These are phyloP conservation scores for Hirtodrosophila duncani DNA, from an alignment of 2,888 invertebrate genomes.

Conservation along the genomic window DNA sequence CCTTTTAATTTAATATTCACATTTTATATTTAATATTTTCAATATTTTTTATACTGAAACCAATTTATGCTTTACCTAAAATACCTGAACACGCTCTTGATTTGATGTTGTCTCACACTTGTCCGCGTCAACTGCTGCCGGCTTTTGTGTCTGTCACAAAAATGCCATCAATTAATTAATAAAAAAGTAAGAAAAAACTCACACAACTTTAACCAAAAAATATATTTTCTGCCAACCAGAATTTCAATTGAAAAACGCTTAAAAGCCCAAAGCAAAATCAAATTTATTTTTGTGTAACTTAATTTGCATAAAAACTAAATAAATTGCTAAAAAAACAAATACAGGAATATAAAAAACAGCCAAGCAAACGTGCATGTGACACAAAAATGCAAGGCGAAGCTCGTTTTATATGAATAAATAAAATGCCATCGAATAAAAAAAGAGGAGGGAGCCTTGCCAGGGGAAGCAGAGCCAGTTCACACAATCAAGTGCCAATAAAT, in stretches of 20 bases:
- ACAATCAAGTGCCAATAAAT: conserved; percentile 54
- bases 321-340: conserved; percentile 37
- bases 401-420: conserved; percentile 50
- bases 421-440: conserved; percentile 35
- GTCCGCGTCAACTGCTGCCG: no score
- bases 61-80: no score
- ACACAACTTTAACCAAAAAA: conserved; percentile 2
- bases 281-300: conserved; percentile 44
- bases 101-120: no score
- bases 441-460: conserved; percentile 16
- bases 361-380: conserved; percentile 31
- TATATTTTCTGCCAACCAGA: conserved; percentile 28
- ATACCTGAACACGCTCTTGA: no score
- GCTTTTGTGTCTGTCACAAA: conserved; percentile 38
- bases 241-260: conserved; percentile 38
- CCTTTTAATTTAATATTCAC: no score
- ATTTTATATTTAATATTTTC: no score
- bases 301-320: conserved; percentile 62
- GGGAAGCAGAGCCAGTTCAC: conserved; percentile 9
- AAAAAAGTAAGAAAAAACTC: conserved; percentile 15
- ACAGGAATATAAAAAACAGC: conserved; percentile 9
- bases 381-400: conserved; percentile 26
- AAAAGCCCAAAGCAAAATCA: conserved; percentile 11
- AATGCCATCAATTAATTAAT: conserved; percentile 53
- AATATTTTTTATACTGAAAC: no score